A percentile compares a stretch with the other conserved stretches of the same genome.
These are phyloP conservation scores for Isichthys henryi DNA, from an alignment of 2,113 vertebrate species.

Conservation along the genomic window DNA sequence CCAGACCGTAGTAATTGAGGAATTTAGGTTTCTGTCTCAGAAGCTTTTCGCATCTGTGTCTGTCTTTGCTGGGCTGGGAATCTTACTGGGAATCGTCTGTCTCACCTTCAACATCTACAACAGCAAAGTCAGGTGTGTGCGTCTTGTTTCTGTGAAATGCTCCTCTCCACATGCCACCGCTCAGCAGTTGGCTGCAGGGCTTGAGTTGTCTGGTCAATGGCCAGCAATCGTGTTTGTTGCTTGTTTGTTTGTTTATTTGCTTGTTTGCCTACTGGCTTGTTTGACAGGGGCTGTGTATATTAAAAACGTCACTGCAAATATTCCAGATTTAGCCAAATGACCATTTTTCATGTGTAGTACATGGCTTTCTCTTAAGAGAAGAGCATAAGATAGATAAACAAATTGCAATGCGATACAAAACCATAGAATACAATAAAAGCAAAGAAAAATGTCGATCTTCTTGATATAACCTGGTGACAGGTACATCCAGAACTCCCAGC, in stretches of 20 bases:
- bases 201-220: neutral
- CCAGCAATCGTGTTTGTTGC: slow-evolving; percentile 10
- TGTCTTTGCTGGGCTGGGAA: slow-evolving; percentile 75
- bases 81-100: slow-evolving; percentile 80
- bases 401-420: neutral
- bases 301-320: neutral
- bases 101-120: slow-evolving; percentile 95
- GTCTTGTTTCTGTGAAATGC: neutral
- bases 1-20: slow-evolving; percentile 82
- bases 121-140: slow-evolving; percentile 76
- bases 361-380: neutral
- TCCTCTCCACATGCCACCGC: neutral
- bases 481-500: slow-evolving; percentile 92
- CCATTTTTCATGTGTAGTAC: neutral
- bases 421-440: neutral
- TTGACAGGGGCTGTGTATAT: neutral
- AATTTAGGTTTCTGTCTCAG: slow-evolving; percentile 85
- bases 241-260: slow-evolving; percentile 10
- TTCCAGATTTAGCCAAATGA: neutral
- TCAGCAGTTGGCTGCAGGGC: neutral
- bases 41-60: slow-evolving; percentile 87
- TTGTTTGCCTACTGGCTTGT: neutral
- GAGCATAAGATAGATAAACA: neutral
- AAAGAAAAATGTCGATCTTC: neutral
- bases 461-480: slow-evolving; percentile 43